phyloP scores from a whole-genome alignment of 64 coral and sea anemone genomes.

The Montipora foliosa region DNA sequence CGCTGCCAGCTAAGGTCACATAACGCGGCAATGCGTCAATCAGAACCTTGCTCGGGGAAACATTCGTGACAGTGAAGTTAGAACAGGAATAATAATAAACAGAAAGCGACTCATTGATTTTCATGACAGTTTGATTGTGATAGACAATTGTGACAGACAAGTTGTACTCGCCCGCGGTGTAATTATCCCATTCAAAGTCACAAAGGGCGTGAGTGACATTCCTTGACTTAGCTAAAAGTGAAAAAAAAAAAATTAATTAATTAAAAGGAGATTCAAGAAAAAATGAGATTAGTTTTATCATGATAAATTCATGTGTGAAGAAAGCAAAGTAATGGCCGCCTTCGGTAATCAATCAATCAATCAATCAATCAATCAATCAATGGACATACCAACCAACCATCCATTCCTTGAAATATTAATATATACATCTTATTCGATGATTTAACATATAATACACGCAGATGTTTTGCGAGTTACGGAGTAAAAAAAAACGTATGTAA shows the following conservation, averaged over 20 bases:
- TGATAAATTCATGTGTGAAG: too few relatives aligned
- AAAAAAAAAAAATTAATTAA: not conserved
- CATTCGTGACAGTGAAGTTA: conserved; percentile 9
- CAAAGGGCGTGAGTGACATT: conserved; percentile 35
- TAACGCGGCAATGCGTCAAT: not conserved
- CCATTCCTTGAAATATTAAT: too few relatives aligned
- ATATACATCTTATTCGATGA: too few relatives aligned
- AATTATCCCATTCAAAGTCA: conserved; percentile 18
- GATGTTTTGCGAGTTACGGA: too few relatives aligned
- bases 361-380: too few relatives aligned
- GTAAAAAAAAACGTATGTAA: too few relatives aligned
- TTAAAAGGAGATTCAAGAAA: not conserved
- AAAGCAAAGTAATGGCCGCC: too few relatives aligned
- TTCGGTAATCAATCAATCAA: too few relatives aligned
- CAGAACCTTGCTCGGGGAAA: not conserved
- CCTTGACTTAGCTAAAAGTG: not conserved
- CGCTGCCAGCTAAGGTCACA: conserved; percentile 15
- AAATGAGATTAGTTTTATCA: too few relatives aligned
- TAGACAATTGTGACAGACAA: conserved; percentile 9
- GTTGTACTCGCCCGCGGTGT: conserved; percentile 46
- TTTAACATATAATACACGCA: too few relatives aligned
- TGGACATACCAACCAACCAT: too few relatives aligned
- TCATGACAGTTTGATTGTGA: not conserved
- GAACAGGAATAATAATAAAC: conserved; percentile 24
- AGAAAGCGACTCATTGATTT: conserved; percentile 2